Evolutionary conservation across 1,140 invertebrate genomes (phyloP).

Genomic region (Dreissena polymorpha): DNA sequence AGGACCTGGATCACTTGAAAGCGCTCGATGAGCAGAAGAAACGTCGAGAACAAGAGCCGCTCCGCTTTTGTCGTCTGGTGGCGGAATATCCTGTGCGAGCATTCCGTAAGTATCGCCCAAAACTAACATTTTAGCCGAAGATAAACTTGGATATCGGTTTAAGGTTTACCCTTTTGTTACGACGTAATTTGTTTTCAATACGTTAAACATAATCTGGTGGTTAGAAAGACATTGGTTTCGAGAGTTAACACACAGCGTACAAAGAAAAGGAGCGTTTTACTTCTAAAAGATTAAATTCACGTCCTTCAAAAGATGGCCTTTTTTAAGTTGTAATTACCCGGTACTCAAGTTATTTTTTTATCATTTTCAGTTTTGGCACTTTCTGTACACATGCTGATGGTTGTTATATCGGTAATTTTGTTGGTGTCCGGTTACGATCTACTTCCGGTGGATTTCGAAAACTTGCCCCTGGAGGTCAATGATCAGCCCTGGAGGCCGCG

Average conservation of each 20-base stretch:
- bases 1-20: constrained; percentile 13
- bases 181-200: neutral
- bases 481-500: constrained; percentile 54
- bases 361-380: constrained; percentile 54
- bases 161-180: neutral
- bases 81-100: constrained; percentile 28
- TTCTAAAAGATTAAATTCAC: neutral
- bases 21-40: constrained; percentile 14
- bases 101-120: constrained; percentile 36
- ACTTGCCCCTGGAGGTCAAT: constrained; percentile 60
- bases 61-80: constrained; percentile 35
- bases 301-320: too few relatives aligned
- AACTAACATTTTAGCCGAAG: neutral
- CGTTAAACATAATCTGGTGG: neutral
- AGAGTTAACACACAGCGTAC: neutral
- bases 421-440: constrained; percentile 61
- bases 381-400: constrained; percentile 44
- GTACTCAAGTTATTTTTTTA: neutral
- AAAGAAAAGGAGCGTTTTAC: neutral
- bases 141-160: neutral
- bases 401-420: constrained; percentile 60
- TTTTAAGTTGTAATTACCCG: neutral
- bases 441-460: constrained; percentile 62
- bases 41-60: constrained; percentile 39
- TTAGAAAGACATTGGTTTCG: neutral